Base-by-base conservation (phyloP, 1,140 invertebrate genomes). In the Drosophila melanogaster region DNA sequence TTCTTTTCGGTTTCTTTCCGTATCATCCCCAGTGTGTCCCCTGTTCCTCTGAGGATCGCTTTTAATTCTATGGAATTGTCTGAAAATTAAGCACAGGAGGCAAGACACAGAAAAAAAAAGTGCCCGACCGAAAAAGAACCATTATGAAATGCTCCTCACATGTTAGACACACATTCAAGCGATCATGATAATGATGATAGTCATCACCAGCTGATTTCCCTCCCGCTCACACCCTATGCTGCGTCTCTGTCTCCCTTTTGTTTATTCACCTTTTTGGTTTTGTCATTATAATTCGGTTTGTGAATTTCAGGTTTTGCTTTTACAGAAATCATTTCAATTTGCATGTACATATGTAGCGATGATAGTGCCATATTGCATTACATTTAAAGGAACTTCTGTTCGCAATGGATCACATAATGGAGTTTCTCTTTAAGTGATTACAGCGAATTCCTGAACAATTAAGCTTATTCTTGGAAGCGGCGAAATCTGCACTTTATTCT, bases 11-110 rank as follows among this genome's bases (percentile, higher is more conserved):
- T 72, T 74, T 78, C 69, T 55, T 72, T 65, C 61, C 60, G 37
- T 59, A 73, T 67, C 76, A 86, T 75, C 56, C 77, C 87, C 81
- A 84, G 74, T 35, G 47, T 14, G 30, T 38, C 11, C 47, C 26
- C 47, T 30, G 49, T 61, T 54, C 50, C 53, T 66, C 44, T 64
- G 62, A 71, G 81, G 79, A 89, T 84, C 72, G 78, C 66, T 86
- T 86, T 90, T 85, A 90, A 90, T 90, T 90, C 81, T 78, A 77
- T 79, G 78, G 85, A 90, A 90, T 85, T 85, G 86, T 90, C 72
- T 79, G 79, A 77, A 81, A 83, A 80, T 77, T 66, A 77, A 72
- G 76, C 72, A 76, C 51, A 74, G 47, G 51, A 75, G 66, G 61
- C 49, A 56, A 37, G 49, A n/a, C 70, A 54, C 37, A 22, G 40